A percentile compares a stretch with the other conserved stretches of the same genome.
These are phyloP conservation scores for Eilema sororculum DNA, from an alignment of 2,888 invertebrate genomes.

Conservation along the genomic window DNA sequence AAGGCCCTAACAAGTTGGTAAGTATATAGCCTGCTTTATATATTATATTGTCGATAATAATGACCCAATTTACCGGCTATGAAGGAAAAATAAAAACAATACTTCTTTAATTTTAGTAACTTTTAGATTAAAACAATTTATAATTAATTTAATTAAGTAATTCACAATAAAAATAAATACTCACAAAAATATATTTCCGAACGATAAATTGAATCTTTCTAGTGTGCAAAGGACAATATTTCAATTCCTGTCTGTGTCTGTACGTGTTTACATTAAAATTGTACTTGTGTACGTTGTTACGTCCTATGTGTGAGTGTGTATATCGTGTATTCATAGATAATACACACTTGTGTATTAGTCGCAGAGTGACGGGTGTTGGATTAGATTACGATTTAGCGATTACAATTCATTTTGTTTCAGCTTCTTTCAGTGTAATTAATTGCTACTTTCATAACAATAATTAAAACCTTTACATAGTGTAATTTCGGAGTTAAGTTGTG, in stretches of 20 bases:
- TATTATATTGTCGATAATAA: not conserved
- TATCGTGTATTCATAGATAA: not conserved
- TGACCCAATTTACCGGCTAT: not conserved
- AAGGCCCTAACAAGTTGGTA: not conserved
- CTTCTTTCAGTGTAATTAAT: slow-evolving; percentile 43
- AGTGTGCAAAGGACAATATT: slow-evolving; percentile 16
- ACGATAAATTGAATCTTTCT: not conserved
- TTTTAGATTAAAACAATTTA: too few relatives aligned
- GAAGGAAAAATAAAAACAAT: not conserved
- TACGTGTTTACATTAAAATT: slow-evolving; percentile 32
- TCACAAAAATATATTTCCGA: slow-evolving; percentile 9
- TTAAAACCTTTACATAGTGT: slow-evolving; percentile 26
- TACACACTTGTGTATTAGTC: slow-evolving; percentile 32
- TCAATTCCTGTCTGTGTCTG: not conserved
- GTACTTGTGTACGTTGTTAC: slow-evolving; percentile 33
- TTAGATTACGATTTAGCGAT: slow-evolving; percentile 57
- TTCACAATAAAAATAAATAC: not conserved
- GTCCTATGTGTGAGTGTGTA: slow-evolving; percentile 45
- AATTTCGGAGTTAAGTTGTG: slow-evolving; percentile 55
- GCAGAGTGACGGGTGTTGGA: slow-evolving; percentile 67
- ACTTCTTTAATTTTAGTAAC: too few relatives aligned
- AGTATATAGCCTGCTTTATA: not conserved
- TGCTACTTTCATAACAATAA: slow-evolving; percentile 30
- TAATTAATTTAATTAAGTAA: too few relatives aligned
- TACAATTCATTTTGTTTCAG: slow-evolving; percentile 53